Percentiles rank a stretch among this genome's conserved stretches.
phyloP scores from a whole-genome alignment of 1,140 invertebrate species.

The Atta texana region DNA sequence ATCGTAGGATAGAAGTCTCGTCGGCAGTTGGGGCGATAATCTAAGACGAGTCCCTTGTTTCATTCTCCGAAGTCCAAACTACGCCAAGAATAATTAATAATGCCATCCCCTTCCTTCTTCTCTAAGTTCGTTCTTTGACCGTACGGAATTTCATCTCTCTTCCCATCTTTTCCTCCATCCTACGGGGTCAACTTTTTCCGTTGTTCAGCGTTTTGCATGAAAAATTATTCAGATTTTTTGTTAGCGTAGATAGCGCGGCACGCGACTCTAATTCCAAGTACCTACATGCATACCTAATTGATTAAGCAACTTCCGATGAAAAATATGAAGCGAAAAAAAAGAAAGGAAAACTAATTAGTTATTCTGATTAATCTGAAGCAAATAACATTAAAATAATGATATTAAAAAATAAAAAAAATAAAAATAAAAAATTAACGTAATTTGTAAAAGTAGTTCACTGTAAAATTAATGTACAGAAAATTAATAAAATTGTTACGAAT shows the following conservation, averaged over 20 bases:
- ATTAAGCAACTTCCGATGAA: background rate
- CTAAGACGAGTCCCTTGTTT: conserved; percentile 52
- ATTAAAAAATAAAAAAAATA: background rate
- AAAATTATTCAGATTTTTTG: conserved; percentile 24
- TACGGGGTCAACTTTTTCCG: background rate
- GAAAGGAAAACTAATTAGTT: background rate
- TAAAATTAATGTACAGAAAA: background rate
- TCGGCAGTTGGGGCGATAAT: conserved; percentile 52
- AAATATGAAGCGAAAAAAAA: background rate
- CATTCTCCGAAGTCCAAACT: conserved; percentile 54
- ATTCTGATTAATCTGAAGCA: background rate
- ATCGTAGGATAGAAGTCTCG: conserved; percentile 54
- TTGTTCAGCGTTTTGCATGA: conserved; percentile 4
- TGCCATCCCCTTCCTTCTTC: conserved; percentile 26
- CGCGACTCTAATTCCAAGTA: background rate
- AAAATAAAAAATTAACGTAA: background rate
- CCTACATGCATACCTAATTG: conserved; percentile 44
- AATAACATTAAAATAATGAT: conserved; percentile 3
- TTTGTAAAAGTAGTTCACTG: background rate
- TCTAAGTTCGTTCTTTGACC: conserved; percentile 11
- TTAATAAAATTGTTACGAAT: background rate
- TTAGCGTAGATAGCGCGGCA: background rate
- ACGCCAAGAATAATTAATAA: conserved; percentile 72
- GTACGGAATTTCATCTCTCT: conserved; percentile 39
- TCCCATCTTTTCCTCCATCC: background rate